Conservation (phyloP, 2,888 invertebrate genomes). For the Eilema depressum region DNA sequence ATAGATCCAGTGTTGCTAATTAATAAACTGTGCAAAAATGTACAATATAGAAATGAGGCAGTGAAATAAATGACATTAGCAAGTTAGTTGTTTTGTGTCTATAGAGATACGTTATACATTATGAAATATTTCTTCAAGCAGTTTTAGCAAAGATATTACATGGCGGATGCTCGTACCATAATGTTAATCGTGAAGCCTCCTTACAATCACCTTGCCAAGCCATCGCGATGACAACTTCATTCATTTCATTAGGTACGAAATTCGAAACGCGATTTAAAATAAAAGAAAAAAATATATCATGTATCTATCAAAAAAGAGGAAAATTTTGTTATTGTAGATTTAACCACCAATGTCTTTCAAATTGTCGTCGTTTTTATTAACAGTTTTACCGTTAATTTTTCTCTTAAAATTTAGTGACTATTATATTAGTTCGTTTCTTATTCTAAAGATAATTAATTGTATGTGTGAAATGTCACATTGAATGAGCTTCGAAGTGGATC, state of each 20-base stretch:
- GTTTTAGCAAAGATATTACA: not conserved
- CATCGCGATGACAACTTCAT: constrained; percentile 80
- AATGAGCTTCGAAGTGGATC: constrained; percentile 86
- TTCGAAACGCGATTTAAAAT: constrained; percentile 83
- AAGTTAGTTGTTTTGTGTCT: not conserved
- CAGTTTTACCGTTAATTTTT: constrained; percentile 81
- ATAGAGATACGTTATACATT: not conserved
- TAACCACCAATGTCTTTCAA: constrained; percentile 84
- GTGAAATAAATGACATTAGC: not conserved
- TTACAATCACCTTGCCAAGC: constrained; percentile 56
- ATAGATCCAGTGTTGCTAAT: constrained; percentile 48
- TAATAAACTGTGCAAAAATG: constrained; percentile 2
- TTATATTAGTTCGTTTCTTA: constrained; percentile 79
- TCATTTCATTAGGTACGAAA: constrained; percentile 70
- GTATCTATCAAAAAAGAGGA: constrained; percentile 83
- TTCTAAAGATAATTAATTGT: constrained; percentile 79
- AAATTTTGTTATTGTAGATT: constrained; percentile 85
- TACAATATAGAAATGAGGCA: not conserved
- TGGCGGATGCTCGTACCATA: constrained; percentile 47
- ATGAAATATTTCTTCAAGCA: not conserved
- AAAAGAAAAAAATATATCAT: constrained; percentile 79
- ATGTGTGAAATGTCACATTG: constrained; percentile 84
- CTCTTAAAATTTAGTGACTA: constrained; percentile 81
- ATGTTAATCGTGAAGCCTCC: constrained; percentile 51
- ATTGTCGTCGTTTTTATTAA: constrained; percentile 84